Evolutionary conservation across 2,797 vertebrate genomes (phyloP).

Genomic region (Propithecus deckenii): DNA sequence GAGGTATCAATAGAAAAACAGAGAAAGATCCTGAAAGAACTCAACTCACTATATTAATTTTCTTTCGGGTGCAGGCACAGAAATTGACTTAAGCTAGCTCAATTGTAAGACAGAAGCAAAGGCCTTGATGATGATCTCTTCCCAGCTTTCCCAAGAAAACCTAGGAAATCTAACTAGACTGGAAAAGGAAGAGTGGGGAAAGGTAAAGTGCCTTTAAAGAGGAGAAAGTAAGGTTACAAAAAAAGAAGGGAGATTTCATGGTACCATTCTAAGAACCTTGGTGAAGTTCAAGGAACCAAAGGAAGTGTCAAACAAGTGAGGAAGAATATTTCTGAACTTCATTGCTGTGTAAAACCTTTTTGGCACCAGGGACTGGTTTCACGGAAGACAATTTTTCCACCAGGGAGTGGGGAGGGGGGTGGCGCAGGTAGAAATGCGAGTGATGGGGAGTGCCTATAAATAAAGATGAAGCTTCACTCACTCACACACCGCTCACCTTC

Average conservation of each 20-base stretch:
- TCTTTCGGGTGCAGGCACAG: slow-evolving; percentile 71
- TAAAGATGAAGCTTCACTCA: too few relatives aligned
- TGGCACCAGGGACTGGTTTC: too few relatives aligned
- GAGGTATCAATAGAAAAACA: slow-evolving; percentile 70
- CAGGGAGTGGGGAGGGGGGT: too few relatives aligned
- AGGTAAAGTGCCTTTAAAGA: slow-evolving; percentile 50
- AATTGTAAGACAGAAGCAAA: slow-evolving; percentile 59
- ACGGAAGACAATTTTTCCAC: too few relatives aligned
- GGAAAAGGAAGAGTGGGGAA: background rate
- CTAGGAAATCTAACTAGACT: slow-evolving; percentile 12
- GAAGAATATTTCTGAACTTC: background rate
- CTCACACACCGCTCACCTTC: too few relatives aligned
- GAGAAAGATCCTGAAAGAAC: slow-evolving; percentile 64
- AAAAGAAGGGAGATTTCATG: background rate
- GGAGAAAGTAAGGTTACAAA: background rate
- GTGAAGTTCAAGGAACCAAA: slow-evolving; percentile 15
- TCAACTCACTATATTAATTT: slow-evolving; percentile 45
- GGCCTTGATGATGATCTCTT: slow-evolving; percentile 47
- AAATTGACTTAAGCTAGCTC: slow-evolving; percentile 57
- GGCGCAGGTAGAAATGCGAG: too few relatives aligned
- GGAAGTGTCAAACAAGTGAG: slow-evolving; percentile 21
- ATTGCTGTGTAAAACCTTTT: background rate
- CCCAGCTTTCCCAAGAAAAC: slow-evolving; percentile 10
- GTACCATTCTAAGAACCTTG: slow-evolving; percentile 4
- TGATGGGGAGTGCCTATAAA: too few relatives aligned